Percentiles rank a stretch among this genome's conserved stretches.
Evolutionary conservation across 2,113 vertebrate species (phyloP).

Genomic region (Phalacrocorax carbo): DNA sequence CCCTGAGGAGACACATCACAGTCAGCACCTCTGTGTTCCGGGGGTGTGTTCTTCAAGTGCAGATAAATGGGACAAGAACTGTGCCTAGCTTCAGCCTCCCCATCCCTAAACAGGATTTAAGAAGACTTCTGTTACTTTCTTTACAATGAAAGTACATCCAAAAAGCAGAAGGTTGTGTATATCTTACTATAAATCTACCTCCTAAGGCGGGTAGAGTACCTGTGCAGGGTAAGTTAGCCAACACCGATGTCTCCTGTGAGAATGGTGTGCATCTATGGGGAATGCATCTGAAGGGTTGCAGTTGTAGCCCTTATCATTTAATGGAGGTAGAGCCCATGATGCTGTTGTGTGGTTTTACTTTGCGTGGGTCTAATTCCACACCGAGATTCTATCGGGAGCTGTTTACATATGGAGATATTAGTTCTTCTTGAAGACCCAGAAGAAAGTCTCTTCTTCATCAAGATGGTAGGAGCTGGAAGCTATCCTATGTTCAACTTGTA

Average conservation of each 20-base stretch:
- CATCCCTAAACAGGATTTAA: not conserved
- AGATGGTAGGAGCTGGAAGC: not conserved
- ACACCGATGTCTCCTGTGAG: not conserved
- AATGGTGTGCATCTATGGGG: not conserved
- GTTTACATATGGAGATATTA: not conserved
- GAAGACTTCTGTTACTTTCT: not conserved
- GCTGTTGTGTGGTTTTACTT: not conserved
- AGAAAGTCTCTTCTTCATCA: not conserved
- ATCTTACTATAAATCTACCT: not conserved
- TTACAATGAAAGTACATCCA: not conserved
- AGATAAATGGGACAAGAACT: not conserved
- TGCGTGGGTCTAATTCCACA: not conserved
- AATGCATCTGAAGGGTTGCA: not conserved
- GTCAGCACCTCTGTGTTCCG: not conserved
- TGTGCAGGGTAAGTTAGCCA: not conserved
- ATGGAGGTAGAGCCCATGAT: accelerated
- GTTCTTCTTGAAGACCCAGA: not conserved
- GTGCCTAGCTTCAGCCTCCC: not conserved
- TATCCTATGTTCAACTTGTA: not conserved
- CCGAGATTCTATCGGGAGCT: not conserved
- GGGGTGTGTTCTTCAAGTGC: not conserved
- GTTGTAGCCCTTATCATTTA: not conserved
- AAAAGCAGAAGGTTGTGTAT: not conserved
- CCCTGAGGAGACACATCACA: not conserved
- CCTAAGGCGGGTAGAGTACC: not conserved